A percentile compares a stretch with the other conserved stretches of the same genome.
Conservation (phyloP, 2,888 invertebrate species). For the Coenonympha arcania region DNA sequence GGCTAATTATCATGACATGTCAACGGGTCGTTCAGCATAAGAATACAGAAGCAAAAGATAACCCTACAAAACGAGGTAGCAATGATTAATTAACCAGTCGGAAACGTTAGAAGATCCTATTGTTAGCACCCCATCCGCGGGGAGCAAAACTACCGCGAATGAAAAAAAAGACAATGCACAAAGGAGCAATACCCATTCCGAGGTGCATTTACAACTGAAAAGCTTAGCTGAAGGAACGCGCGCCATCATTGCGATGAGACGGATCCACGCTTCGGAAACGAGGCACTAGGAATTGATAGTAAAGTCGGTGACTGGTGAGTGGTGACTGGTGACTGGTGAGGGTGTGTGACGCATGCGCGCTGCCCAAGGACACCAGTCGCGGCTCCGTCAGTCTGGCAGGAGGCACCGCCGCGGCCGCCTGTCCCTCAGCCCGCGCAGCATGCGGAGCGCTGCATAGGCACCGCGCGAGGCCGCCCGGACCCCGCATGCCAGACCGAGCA, state of each 20-base stretch:
- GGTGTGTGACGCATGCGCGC: slow-evolving; percentile 62
- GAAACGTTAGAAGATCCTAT: slow-evolving; percentile 8
- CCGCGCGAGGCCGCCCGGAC: slow-evolving; percentile 46
- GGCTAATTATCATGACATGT: too few relatives aligned
- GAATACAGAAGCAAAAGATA: too few relatives aligned
- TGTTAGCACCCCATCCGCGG: slow-evolving; percentile 10
- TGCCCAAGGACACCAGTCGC: slow-evolving; percentile 63
- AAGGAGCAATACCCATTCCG: slow-evolving; percentile 30
- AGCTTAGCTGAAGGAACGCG: slow-evolving; percentile 35
- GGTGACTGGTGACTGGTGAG: too few relatives aligned
- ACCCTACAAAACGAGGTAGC: too few relatives aligned
- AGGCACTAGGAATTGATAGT: slow-evolving; percentile 54
- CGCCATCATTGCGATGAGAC: slow-evolving; percentile 41
- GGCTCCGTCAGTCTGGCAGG: slow-evolving; percentile 70
- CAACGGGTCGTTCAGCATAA: too few relatives aligned
- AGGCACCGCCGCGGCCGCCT: slow-evolving; percentile 61
- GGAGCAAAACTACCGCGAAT: slow-evolving; percentile 30
- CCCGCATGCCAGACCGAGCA: slow-evolving; percentile 60
- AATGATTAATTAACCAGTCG: background rate
- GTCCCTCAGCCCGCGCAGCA: slow-evolving; percentile 43
- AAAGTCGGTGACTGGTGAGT: too few relatives aligned
- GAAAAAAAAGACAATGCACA: slow-evolving; percentile 35
- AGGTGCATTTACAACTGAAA: slow-evolving; percentile 28
- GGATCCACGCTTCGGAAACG: slow-evolving; percentile 42
- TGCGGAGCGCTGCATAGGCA: slow-evolving; percentile 62